Percentiles rank a stretch among this genome's conserved stretches.
Conservation (phyloP, 2,888 invertebrate species). For the Phlogophora meticulosa region DNA sequence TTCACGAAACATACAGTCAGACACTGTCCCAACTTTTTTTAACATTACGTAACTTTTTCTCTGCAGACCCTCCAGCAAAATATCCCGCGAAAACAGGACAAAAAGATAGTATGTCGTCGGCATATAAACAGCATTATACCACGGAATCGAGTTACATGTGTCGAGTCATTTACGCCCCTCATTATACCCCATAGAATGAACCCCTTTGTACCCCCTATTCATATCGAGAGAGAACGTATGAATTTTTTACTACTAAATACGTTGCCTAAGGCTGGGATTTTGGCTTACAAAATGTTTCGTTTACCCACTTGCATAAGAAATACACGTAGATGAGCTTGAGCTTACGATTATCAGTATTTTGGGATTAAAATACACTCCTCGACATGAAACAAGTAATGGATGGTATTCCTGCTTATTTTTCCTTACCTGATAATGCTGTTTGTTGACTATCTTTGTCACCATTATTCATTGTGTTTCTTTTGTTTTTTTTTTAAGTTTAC, state of each 20-base stretch:
- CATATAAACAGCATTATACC: constrained; percentile 82
- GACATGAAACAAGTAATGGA: background rate
- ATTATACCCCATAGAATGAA: constrained; percentile 54
- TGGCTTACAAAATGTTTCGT: constrained; percentile 21
- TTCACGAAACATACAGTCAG: background rate
- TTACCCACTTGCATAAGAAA: constrained; percentile 35
- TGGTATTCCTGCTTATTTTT: background rate
- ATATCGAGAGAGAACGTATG: constrained; percentile 39
- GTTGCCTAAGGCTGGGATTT: constrained; percentile 22
- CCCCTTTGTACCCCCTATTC: constrained; percentile 56
- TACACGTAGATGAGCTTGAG: background rate
- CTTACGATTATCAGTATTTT: constrained; percentile 16
- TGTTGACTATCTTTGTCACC: background rate
- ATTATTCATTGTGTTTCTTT: background rate
- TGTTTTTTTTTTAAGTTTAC: no score
- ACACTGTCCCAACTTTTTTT: background rate
- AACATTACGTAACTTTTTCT: constrained; percentile 32
- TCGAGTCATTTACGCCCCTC: constrained; percentile 70
- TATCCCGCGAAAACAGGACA: constrained; percentile 76
- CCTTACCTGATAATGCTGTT: background rate
- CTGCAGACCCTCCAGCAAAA: constrained; percentile 68
- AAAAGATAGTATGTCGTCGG: constrained; percentile 78
- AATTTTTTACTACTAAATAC: constrained; percentile 46
- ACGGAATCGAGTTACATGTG: constrained; percentile 81
- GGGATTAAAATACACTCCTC: constrained; percentile 1